A percentile compares a stretch with the other conserved stretches of the same genome.
phyloP scores from a whole-genome alignment of 2,888 invertebrate genomes.

The Parasteatoda lunata region DNA sequence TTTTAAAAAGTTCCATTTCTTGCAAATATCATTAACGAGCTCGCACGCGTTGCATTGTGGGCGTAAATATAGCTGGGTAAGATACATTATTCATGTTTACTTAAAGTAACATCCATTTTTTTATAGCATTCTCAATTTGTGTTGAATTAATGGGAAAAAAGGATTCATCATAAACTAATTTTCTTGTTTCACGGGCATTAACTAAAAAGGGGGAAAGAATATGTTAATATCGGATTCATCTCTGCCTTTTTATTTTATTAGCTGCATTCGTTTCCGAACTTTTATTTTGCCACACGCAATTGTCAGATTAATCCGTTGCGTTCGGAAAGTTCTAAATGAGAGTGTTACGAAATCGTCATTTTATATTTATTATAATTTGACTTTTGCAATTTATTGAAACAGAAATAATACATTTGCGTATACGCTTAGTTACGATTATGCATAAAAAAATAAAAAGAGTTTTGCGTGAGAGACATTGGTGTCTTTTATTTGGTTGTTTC shows the following conservation, averaged over 20 bases:
- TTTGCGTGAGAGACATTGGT: too few species aligned
- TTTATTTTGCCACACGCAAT: slow-evolving; percentile 40
- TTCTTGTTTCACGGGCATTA: slow-evolving; percentile 27
- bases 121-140: slow-evolving; percentile 4
- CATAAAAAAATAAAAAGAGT: too few species aligned
- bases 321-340: neutral
- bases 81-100: slow-evolving; percentile 65
- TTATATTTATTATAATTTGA: slow-evolving; percentile 35
- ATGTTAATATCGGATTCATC: slow-evolving; percentile 37
- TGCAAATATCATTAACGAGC: slow-evolving; percentile 61
- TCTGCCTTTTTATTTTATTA: slow-evolving; percentile 20
- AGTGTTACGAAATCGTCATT: slow-evolving; percentile 24
- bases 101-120: slow-evolving; percentile 25
- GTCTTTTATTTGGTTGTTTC: too few species aligned
- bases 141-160: slow-evolving; percentile 38
- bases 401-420: too few species aligned
- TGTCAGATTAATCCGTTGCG: slow-evolving; percentile 38
- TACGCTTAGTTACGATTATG: too few species aligned
- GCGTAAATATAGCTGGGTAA: neutral
- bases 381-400: neutral
- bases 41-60: slow-evolving; percentile 27
- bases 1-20: slow-evolving; percentile 45
- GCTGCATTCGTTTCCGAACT: neutral
- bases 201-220: slow-evolving; percentile 16
- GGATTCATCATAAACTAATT: slow-evolving; percentile 62